Evolutionary conservation across 1,140 invertebrate species (phyloP), one percentile per base, ranked within the genome.

Genomic region (Magallana gigas): DNA sequence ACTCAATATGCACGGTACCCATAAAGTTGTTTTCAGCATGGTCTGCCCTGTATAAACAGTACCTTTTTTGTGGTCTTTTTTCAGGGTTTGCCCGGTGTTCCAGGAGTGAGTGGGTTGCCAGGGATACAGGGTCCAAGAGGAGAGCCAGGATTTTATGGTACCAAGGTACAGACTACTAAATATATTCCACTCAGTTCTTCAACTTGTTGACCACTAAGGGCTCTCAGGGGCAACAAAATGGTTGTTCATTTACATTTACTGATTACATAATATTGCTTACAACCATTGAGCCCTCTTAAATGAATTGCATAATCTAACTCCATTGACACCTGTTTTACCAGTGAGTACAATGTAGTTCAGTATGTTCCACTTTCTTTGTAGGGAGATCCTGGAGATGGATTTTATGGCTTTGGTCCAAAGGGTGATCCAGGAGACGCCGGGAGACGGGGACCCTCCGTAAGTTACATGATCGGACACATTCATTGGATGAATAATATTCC

Each of bases 311-410:
- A 4, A 48, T 48, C 0, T 48, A 48, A 48, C 36, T 5, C 36
- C 36, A 48, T 48, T 48, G 36, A 48, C 36, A 5, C 36, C 36
- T 48, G 36, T 48, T 48, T 48, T 48, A 0, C 1, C 36, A 48
- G 5, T 48, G 36, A 48, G 36, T 23, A 23, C 0, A 23, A 23
- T 23, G 23, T 36, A 48, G 36, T 48, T 48, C 36, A 48, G 36
- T 48, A 48, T 48, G 36, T 0, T 48, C 36, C 36, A 48, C 36
- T 48, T 12, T 4, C 8, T 29, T 29, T 59, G 12, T 57, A 86
- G 85, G 85, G 85, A 59, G 71, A 86, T 12, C 85, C 85, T 59
- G 85, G 71, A 1, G 71, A 76, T 59, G 68, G 68, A 59, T 23
- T 60, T 23, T 29, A 29, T 76, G 76, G 57, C 48, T 80, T 80